A percentile compares a stretch with the other conserved stretches of the same genome.
phyloP scores from a whole-genome alignment of 2,113 vertebrate genomes.

The human region GRCh38 chr3:134593501-134594000 shows the following conservation, averaged over 20 bases:
- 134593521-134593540: not conserved
- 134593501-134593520: not conserved
- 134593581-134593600: not conserved
- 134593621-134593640: not conserved
- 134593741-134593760: not conserved
- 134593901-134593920: not conserved
- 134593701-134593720: not conserved
- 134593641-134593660: not conserved
- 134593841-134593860: not conserved
- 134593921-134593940: not conserved
- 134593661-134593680: not conserved
- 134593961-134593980: not conserved
- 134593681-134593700: not conserved
- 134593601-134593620: not conserved
- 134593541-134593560: not conserved
- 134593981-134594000: not conserved
- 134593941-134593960: rapidly evolving
- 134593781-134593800: conserved; percentile 30
- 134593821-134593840: not conserved
- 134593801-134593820: conserved; percentile 32
- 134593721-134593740: not conserved
- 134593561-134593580: not conserved
- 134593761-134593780: conserved; percentile 57
- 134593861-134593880: not conserved
- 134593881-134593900: not conserved